Evolutionary conservation across 2,888 invertebrate species (phyloP).

Genomic region (Melinaea marsaeus): DNA sequence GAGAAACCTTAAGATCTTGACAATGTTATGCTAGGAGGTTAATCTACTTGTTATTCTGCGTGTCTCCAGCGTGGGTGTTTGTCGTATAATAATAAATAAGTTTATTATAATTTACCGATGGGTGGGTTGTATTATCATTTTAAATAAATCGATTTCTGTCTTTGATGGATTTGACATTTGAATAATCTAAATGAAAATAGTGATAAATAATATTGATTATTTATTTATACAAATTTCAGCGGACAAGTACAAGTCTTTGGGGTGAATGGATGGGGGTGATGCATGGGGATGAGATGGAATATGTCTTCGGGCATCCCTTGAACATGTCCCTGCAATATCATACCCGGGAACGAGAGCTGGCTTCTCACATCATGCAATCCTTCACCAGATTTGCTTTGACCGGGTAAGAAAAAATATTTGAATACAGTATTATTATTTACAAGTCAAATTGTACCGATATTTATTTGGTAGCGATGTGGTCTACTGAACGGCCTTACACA

Average conservation of each 20-base stretch:
- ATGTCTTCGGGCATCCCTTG: slow-evolving; percentile 96
- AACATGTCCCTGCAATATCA: slow-evolving; percentile 92
- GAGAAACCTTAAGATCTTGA: too few species aligned
- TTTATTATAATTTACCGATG: not conserved
- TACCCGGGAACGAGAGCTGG: slow-evolving; percentile 90
- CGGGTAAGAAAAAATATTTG: slow-evolving; percentile 82
- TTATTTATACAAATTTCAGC: slow-evolving; percentile 76
- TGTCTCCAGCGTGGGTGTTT: not conserved
- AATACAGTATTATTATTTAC: not conserved
- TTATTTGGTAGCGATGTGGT: too few species aligned
- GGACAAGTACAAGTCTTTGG: slow-evolving; percentile 95
- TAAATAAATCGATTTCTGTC: not conserved
- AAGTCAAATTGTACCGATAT: too few species aligned
- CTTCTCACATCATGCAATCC: slow-evolving; percentile 93
- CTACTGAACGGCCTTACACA: too few species aligned
- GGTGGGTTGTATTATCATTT: not conserved
- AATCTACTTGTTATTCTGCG: not conserved
- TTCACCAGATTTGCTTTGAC: slow-evolving; percentile 95
- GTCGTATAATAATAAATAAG: not conserved
- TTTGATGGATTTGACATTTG: too few species aligned
- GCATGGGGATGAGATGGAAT: slow-evolving; percentile 99
- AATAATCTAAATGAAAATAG: too few species aligned
- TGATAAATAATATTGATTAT: too few species aligned
- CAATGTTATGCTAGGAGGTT: too few species aligned
- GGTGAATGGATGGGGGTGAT: slow-evolving; percentile 99